Evolutionary conservation across 2,113 vertebrate genomes (phyloP), one percentile per base, ranked within the genome.

Genomic region (Pelecanoides urinatrix): DNA sequence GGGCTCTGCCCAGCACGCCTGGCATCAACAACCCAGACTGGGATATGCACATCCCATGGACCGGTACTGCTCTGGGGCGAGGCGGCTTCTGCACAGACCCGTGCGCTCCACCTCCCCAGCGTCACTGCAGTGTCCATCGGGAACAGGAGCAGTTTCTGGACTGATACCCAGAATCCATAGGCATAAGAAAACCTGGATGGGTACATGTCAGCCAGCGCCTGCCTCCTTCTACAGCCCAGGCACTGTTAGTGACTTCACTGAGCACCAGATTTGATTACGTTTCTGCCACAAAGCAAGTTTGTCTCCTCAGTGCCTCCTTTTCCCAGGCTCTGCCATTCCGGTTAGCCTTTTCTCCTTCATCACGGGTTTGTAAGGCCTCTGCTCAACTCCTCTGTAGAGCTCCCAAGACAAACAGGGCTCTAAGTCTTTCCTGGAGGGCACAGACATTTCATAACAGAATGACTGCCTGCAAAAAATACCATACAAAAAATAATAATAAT

Each of bases 371-470:
- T 42, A 76, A 94, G 40, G 44, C 75, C 75, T 59, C 49, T 67
- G 75, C 79, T 86, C 58, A 53, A 10, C 66, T 78, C 61, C 11
- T 42, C 78, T 55, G 38, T 1, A 78, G 16, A 71, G 59, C 38
- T 86, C 61, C 45, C 82, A 75, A 81, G 58, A 72, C 74, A 96
- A 95, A 92, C 52, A 76, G 56, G 30, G 34, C 77, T 68, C 66
- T 55, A 44, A 36, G 49, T 36, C n/a, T 29, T 55, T 75, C 79
- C 88, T 79, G 65, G 56, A 63, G 71, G 67, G 62, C 44, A 72
- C 44, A 90, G 66, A 67, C 75, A 63, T 38, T 78, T 67, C 44
- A 15, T 55, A 79, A 63, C 47, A 70, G 49, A 75, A 40, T 25
- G 38, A 53, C 52, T 42, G 79, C 62, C 47, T 82, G 32, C 26